Conservation (phyloP, 2,888 invertebrate species). For the Ariolimax columbianus region DNA sequence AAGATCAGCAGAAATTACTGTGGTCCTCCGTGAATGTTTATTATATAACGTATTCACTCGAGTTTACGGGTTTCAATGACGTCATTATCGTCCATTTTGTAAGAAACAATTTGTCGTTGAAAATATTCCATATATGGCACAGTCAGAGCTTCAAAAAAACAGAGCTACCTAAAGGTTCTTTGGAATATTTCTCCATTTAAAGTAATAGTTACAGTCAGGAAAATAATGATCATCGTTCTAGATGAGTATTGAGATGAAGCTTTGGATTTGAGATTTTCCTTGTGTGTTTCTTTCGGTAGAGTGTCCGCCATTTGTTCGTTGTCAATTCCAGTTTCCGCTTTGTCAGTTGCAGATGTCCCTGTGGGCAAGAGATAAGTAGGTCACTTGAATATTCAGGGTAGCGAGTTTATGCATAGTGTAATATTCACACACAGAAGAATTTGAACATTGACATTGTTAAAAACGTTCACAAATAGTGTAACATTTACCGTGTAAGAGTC, state of each 20-base stretch:
- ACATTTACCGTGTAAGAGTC: too few species aligned
- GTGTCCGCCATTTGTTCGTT: background rate
- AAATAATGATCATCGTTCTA: background rate
- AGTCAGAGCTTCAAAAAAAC: background rate
- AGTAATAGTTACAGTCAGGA: background rate
- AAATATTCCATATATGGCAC: background rate
- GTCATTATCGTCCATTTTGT: too few species aligned
- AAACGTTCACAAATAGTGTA: too few species aligned
- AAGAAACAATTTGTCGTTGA: too few species aligned
- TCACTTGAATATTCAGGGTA: background rate
- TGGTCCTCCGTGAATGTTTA: too few species aligned
- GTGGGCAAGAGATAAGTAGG: background rate
- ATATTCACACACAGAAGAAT: too few species aligned
- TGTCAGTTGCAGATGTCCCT: slow-evolving; percentile 51
- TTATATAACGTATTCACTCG: too few species aligned
- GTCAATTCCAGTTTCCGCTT: slow-evolving; percentile 1
- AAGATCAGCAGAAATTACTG: too few species aligned
- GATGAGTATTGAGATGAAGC: background rate
- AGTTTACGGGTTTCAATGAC: too few species aligned
- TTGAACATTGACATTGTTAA: too few species aligned
- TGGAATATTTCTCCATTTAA: background rate
- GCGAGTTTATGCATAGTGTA: too few species aligned
- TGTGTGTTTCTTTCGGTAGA: background rate
- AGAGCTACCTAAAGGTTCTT: background rate
- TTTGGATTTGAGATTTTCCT: background rate